Percentiles rank a stretch among this genome's conserved stretches.
Conservation (phyloP, 2,797 vertebrate genomes). For the Threskiornis aethiopicus region DNA sequence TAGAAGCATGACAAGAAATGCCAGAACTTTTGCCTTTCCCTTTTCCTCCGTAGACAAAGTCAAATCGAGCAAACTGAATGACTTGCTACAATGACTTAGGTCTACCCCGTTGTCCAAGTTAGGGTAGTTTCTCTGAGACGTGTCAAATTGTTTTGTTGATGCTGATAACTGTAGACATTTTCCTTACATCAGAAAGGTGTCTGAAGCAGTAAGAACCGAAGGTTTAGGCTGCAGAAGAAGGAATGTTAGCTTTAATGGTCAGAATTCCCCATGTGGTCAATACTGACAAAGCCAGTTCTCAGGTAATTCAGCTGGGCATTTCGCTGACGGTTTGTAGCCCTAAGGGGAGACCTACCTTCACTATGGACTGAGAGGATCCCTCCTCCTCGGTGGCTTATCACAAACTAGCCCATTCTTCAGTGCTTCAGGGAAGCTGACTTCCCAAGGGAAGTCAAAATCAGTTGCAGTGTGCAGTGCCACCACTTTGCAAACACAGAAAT, state of each 20-base stretch:
- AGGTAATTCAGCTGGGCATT: background rate
- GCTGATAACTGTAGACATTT: background rate
- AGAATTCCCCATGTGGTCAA: background rate
- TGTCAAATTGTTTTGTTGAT: background rate
- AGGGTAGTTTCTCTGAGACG: background rate
- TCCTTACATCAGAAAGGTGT: background rate
- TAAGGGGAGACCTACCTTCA: background rate
- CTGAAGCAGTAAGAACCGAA: background rate
- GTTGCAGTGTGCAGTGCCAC: background rate
- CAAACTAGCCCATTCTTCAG: background rate
- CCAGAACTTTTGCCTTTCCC: background rate
- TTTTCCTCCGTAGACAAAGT: background rate
- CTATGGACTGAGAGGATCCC: background rate
- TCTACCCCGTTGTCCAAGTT: background rate
- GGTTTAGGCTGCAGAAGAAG: background rate
- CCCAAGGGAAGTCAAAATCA: background rate
- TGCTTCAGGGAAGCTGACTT: background rate
- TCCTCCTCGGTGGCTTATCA: rapidly evolving
- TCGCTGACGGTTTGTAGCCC: background rate
- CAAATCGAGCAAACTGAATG: background rate
- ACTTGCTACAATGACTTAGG: background rate
- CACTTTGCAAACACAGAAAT: background rate
- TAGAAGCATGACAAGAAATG: background rate
- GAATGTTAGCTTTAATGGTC: background rate
- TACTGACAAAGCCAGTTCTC: background rate